Base-by-base conservation (phyloP, 1,140 invertebrate genomes). In the Orchesella cincta region DNA sequence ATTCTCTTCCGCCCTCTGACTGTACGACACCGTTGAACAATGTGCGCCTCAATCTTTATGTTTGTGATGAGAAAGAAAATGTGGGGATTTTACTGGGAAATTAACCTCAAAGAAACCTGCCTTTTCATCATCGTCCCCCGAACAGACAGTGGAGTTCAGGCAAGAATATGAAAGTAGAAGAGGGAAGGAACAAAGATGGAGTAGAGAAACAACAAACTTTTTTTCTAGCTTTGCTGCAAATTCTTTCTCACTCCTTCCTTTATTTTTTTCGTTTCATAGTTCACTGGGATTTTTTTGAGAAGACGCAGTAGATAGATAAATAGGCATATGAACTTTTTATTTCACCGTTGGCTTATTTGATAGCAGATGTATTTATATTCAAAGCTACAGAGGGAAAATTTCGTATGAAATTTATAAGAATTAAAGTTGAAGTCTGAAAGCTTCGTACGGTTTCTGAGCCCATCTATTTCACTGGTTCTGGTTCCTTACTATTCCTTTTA, bases 1-100 rank as follows among this genome's bases (percentile, higher is more conserved):
- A 12, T 57, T 57, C n/a, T 57, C 18, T 57, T 57, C 54, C 54
- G 54, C 54, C 54, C 54, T 57, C 14, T 57, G 12, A 5, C 23
- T 57, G 54, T 57, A 18, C 23, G 5, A 57, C 12, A 5, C 26
- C 14, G 8, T 3, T 57, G 26, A 57, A 57, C 54, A n/a, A n/a
- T n/a, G 39, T 8, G 18, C 5, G 26, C 54, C 26, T 57, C 54
- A 57, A 57, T 57, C 54, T 57, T 23, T n/a, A 57, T 57, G 14
- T 57, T 57, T 57, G 54, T 57, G 54, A 57, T 57, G 54, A 57
- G 23, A 16, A 57, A n/a, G 54, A 26, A 57, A 57, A 57, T 57
- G 54, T 57, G 14, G 54, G 54, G 26, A 18, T 57, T 46, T 57
- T 57, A 57, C 23, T 18, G 54, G 54, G 23, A 57, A 57, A 57